phyloP scores from a whole-genome alignment of 2,113 vertebrate genomes.

The Mus spicilegus region DNA sequence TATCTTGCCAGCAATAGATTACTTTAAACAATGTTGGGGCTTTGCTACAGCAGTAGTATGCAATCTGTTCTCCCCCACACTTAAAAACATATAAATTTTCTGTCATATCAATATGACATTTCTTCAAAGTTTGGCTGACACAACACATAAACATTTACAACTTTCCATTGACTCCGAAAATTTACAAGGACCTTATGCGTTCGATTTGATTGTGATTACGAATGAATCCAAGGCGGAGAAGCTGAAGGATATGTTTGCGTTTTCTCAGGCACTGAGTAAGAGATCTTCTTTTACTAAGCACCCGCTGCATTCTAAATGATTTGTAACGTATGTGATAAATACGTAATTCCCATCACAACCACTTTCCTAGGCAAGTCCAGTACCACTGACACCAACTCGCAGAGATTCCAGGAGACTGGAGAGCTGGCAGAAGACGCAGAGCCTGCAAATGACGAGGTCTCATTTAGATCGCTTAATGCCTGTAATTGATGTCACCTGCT shows the following conservation, averaged over 20 bases:
- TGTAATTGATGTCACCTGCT: too few species aligned
- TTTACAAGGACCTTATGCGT: neutral
- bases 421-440: neutral
- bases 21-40: neutral
- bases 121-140: neutral
- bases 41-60: neutral
- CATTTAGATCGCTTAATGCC: neutral
- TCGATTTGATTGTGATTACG: neutral
- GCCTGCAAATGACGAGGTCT: neutral
- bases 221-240: neutral
- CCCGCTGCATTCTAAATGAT: neutral
- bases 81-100: slow-evolving; percentile 15
- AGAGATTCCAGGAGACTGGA: slow-evolving; percentile 1
- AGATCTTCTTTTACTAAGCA: neutral
- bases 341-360: neutral
- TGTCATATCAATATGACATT: neutral
- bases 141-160: slow-evolving; percentile 11
- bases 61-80: neutral
- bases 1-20: neutral
- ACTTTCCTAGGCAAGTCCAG: neutral
- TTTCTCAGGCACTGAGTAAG: slow-evolving; percentile 12
- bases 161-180: neutral
- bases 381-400: neutral
- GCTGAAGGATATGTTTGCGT: neutral
- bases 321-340: slow-evolving; percentile 4